Evolutionary conservation across 2,113 vertebrate genomes (phyloP).

Genomic region (Tauraco erythrolophus): DNA sequence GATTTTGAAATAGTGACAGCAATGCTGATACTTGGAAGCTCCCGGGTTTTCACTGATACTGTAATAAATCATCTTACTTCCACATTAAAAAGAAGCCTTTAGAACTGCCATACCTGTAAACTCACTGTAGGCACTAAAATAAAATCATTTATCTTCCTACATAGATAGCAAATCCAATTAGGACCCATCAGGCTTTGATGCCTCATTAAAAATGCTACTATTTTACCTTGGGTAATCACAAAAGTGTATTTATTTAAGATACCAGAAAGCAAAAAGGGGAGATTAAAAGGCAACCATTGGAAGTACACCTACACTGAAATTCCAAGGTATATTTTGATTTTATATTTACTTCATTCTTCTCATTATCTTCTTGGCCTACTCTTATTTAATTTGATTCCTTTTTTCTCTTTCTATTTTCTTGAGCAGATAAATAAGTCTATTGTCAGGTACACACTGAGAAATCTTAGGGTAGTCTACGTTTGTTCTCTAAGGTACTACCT

Average conservation of each 20-base stretch:
- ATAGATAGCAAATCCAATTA: slow-evolving; percentile 15
- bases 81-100: not conserved
- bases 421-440: not conserved
- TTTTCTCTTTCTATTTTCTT: not conserved
- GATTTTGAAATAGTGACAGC: not conserved
- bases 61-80: not conserved
- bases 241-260: not conserved
- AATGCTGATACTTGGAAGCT: not conserved
- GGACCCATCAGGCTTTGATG: not conserved
- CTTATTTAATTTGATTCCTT: not conserved
- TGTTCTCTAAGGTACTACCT: not conserved
- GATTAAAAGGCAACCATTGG: not conserved
- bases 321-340: not conserved
- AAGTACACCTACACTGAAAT: not conserved
- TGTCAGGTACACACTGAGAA: not conserved
- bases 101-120: not conserved
- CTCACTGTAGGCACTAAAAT: not conserved
- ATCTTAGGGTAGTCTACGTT: not conserved
- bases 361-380: not conserved
- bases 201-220: not conserved
- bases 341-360: not conserved
- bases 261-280: not conserved
- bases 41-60: not conserved
- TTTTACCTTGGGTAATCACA: not conserved
- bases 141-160: not conserved